These are phyloP conservation scores for Atopsyche davidsoni DNA, from an alignment of 1,140 invertebrate genomes.

Conservation along the genomic window DNA sequence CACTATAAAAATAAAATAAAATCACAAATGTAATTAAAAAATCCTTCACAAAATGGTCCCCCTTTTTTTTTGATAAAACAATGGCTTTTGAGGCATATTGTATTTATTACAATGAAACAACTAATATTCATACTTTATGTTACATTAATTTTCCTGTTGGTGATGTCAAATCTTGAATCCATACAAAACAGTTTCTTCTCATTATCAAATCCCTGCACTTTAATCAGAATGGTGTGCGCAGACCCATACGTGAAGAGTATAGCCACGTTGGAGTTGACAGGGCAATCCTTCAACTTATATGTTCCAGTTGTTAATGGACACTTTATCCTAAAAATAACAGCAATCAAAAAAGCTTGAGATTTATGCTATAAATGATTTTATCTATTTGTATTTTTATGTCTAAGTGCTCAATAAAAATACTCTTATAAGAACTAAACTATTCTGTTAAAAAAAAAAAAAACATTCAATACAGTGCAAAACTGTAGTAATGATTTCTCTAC, in stretches of 20 bases:
- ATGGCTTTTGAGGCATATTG: too few relatives aligned
- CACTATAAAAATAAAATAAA: too few relatives aligned
- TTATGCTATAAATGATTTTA: too few relatives aligned
- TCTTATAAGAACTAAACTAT: too few relatives aligned
- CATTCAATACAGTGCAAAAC: too few relatives aligned
- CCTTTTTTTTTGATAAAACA: too few relatives aligned
- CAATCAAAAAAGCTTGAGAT: background rate
- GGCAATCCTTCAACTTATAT: conserved; percentile 24
- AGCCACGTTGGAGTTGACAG: conserved; percentile 11
- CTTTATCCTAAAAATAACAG: conserved; percentile 11
- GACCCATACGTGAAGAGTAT: conserved; percentile 14
- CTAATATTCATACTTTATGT: background rate
- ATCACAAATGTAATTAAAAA: too few relatives aligned
- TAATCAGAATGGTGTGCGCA: conserved; percentile 8
- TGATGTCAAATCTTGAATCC: conserved; percentile 22
- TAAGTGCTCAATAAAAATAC: too few relatives aligned
- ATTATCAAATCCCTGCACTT: conserved; percentile 13
- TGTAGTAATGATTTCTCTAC: background rate
- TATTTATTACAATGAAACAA: background rate
- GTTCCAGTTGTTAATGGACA: conserved; percentile 21
- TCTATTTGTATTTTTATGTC: too few relatives aligned
- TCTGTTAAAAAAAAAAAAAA: too few relatives aligned
- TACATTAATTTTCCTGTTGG: conserved; percentile 12
- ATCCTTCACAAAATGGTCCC: too few relatives aligned
- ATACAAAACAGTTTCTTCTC: conserved; percentile 21